Percentiles rank a stretch among this genome's conserved stretches.
phyloP scores from a whole-genome alignment of 1,140 invertebrate species.

The Diorhabda elongata region DNA sequence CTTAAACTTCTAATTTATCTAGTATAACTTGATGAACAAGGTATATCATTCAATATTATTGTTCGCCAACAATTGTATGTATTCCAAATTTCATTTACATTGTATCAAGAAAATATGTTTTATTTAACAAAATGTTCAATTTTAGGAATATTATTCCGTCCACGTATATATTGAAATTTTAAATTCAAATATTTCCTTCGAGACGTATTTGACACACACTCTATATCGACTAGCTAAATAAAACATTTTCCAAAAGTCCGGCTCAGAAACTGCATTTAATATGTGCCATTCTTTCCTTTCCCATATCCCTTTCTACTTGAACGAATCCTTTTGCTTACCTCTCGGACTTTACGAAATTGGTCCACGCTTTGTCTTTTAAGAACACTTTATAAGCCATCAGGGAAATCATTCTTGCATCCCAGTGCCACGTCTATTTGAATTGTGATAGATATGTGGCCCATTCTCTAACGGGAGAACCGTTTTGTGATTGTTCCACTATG shows the following conservation, averaged over 20 bases:
- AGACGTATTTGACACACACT: neutral
- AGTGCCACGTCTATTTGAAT: conserved; percentile 35
- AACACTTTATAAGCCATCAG: conserved; percentile 35
- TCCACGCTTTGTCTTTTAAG: conserved; percentile 31
- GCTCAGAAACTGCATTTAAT: conserved; percentile 2
- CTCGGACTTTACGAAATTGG: conserved; percentile 11
- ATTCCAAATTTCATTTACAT: too few relatives aligned
- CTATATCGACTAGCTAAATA: neutral
- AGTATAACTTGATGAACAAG: too few relatives aligned
- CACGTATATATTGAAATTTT: too few relatives aligned
- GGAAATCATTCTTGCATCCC: conserved; percentile 33
- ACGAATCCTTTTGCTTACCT: conserved; percentile 2
- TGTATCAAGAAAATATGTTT: too few relatives aligned
- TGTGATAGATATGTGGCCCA: conserved; percentile 38
- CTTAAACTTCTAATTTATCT: too few relatives aligned
- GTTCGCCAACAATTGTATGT: too few relatives aligned
- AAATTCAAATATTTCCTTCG: neutral
- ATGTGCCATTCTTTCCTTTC: neutral
- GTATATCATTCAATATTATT: too few relatives aligned
- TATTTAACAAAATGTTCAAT: too few relatives aligned
- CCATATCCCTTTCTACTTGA: conserved; percentile 2
- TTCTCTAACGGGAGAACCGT: conserved; percentile 35
- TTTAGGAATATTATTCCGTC: too few relatives aligned
- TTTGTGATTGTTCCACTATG: conserved; percentile 30
- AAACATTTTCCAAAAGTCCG: neutral